These are phyloP conservation scores for Crocidura indochinensis DNA, from an alignment of 2,797 vertebrate genomes.

Conservation along the genomic window DNA sequence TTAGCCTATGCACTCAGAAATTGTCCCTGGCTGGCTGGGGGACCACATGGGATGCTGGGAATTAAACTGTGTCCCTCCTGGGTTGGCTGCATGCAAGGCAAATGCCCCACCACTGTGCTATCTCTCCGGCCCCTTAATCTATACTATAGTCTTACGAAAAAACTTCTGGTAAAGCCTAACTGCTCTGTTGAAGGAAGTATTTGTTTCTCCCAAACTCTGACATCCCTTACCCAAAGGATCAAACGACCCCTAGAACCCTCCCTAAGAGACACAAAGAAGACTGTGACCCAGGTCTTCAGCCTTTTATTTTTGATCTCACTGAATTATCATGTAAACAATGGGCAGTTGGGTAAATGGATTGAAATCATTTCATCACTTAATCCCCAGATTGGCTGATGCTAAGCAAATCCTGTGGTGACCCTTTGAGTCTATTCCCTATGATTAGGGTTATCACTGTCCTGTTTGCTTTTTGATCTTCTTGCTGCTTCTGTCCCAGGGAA, in stretches of 20 bases:
- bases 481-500: not conserved
- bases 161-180: not conserved
- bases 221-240: not conserved
- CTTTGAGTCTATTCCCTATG: not conserved
- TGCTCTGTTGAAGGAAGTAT: not conserved
- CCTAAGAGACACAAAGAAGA: not conserved
- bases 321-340: slow-evolving; percentile 38
- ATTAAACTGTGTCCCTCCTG: too few relatives aligned
- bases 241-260: not conserved
- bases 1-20: too few relatives aligned
- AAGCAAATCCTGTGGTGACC: not conserved
- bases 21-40: too few relatives aligned
- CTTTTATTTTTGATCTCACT: slow-evolving; percentile 27
- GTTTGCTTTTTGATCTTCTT: not conserved
- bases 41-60: too few relatives aligned
- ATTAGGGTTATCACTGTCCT: not conserved
- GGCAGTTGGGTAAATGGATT: not conserved
- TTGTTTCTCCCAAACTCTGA: not conserved
- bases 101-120: too few relatives aligned
- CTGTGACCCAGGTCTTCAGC: not conserved
- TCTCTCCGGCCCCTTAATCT: too few relatives aligned
- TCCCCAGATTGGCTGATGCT: not conserved
- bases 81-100: too few relatives aligned
- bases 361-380: slow-evolving; percentile 60
- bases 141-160: not conserved